phyloP scores from a whole-genome alignment of 2,113 vertebrate genomes.

The Geothlypis trichas region DNA sequence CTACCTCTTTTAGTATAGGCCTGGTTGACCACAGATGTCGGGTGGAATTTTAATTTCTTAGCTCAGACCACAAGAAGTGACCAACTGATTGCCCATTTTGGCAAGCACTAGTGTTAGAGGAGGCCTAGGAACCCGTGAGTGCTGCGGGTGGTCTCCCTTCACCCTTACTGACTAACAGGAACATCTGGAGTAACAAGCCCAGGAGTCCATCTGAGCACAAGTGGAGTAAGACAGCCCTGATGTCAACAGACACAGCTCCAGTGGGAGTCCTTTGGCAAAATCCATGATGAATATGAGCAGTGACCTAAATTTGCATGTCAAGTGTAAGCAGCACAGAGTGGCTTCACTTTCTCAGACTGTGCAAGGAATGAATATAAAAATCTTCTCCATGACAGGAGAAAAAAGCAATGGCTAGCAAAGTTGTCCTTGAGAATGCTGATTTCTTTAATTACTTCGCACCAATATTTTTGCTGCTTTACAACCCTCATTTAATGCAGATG shows the following conservation, averaged over 20 bases:
- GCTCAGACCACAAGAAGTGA: not conserved
- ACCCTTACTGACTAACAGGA: not conserved
- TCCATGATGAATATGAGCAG: not conserved
- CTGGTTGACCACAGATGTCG: rapidly evolving
- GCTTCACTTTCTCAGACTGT: not conserved
- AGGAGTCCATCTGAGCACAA: not conserved
- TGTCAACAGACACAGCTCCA: not conserved
- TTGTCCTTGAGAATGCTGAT: not conserved
- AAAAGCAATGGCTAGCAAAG: not conserved
- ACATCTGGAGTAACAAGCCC: not conserved
- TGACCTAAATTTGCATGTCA: not conserved
- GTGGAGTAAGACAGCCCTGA: not conserved
- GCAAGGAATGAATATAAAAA: not conserved
- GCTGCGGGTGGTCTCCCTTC: not conserved
- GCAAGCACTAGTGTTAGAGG: not conserved
- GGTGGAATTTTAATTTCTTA: not conserved
- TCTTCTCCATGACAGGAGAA: not conserved
- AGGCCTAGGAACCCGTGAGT: not conserved
- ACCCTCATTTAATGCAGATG: not conserved
- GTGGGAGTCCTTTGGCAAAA: not conserved
- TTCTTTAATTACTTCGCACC: not conserved
- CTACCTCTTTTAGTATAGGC: not conserved
- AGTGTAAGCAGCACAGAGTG: not conserved
- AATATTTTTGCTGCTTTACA: not conserved
- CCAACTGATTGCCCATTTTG: not conserved